phyloP scores from a whole-genome alignment of 2,113 vertebrate genomes.

The Prunella fulvescens region DNA sequence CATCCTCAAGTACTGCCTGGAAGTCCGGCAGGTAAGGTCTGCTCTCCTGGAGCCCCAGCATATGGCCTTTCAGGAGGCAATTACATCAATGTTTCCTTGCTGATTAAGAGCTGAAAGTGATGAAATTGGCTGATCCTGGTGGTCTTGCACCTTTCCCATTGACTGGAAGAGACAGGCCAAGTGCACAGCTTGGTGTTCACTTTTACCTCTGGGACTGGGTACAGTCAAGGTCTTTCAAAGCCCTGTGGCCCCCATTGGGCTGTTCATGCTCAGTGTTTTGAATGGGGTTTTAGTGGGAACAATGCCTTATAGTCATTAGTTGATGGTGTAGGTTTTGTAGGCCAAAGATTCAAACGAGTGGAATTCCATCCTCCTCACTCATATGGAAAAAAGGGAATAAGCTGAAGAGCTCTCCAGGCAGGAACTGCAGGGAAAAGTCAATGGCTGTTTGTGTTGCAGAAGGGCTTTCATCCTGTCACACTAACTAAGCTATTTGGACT shows the following conservation, averaged over 20 bases:
- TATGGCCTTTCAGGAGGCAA: neutral
- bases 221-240: neutral
- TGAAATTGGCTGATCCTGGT: neutral
- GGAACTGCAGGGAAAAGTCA: conserved; percentile 2
- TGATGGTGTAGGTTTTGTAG: neutral
- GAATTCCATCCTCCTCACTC: neutral
- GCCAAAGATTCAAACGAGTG: neutral
- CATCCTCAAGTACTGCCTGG: conserved; percentile 89
- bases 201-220: neutral
- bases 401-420: conserved; percentile 20
- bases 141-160: neutral
- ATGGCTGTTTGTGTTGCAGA: neutral
- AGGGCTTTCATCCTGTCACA: conserved; percentile 7
- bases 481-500: conserved; percentile 10
- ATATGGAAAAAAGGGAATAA: neutral
- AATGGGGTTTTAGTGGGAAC: neutral
- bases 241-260: neutral
- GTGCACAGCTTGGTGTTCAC: neutral
- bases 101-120: neutral
- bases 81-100: neutral
- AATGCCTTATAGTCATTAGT: neutral
- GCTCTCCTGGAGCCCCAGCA: neutral
- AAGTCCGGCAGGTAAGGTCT: conserved; percentile 83
- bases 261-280: neutral
- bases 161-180: neutral